phyloP scores from a whole-genome alignment of 2,797 vertebrate genomes.

The Halcyon leucocephala region DNA sequence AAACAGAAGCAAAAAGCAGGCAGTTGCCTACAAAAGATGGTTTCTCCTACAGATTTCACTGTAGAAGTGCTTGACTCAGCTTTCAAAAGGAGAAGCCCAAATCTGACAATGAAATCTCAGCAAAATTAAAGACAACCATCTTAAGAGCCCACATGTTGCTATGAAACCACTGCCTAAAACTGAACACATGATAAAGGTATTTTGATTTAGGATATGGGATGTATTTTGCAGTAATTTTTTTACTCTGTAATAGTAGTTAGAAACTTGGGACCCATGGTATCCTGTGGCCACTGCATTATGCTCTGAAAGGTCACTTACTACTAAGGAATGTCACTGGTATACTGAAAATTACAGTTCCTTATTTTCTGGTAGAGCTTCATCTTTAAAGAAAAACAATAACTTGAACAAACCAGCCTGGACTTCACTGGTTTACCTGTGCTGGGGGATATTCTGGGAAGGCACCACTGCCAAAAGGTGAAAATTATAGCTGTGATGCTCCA shows the following conservation, averaged over 20 bases:
- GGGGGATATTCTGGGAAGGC: background rate
- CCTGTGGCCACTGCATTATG: background rate
- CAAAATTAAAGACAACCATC: background rate
- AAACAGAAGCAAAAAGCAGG: slow-evolving; percentile 51
- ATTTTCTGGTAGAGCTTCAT: background rate
- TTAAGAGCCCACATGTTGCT: background rate
- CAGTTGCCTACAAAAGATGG: background rate
- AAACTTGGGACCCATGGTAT: background rate
- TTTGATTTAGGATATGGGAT: background rate
- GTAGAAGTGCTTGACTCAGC: background rate
- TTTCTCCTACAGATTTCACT: background rate
- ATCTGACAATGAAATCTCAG: background rate
- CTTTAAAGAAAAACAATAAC: background rate
- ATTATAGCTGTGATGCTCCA: background rate
- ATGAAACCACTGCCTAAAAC: background rate
- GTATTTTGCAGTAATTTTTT: background rate
- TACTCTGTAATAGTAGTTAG: background rate
- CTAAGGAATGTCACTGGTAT: background rate
- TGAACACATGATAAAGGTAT: background rate
- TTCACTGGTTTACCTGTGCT: background rate
- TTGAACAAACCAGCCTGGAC: background rate
- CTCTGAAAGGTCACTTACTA: background rate
- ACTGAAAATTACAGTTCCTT: background rate
- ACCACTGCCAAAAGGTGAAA: background rate
- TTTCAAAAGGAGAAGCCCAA: slow-evolving; percentile 1